These are phyloP conservation scores for Sciaenops ocellatus DNA, from an alignment of 2,797 vertebrate genomes.

Conservation along the genomic window DNA sequence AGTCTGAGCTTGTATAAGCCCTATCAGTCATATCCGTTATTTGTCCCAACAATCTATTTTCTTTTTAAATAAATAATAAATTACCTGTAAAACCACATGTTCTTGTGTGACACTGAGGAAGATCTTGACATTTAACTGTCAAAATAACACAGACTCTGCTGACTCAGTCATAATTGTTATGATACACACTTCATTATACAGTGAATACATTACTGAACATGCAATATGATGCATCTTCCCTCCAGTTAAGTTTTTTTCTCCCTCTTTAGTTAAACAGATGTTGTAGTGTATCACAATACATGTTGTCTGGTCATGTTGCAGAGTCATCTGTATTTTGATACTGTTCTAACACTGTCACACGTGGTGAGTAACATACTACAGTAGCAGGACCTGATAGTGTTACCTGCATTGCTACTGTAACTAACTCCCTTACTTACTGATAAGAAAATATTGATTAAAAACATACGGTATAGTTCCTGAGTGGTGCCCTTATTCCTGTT, in stretches of 20 bases:
- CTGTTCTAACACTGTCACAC: slow-evolving; percentile 21
- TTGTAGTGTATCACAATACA: background rate
- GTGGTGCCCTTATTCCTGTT: background rate
- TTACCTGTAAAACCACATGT: background rate
- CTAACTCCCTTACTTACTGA: no score
- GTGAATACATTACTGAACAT: no score
- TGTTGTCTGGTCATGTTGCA: slow-evolving; percentile 37
- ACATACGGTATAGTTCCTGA: background rate
- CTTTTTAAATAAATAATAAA: background rate
- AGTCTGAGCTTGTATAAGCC: background rate
- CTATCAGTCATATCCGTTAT: no score
- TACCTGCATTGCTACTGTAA: background rate
- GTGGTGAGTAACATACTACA: slow-evolving; percentile 10
- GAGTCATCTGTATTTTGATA: slow-evolving; percentile 33
- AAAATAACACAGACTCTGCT: background rate
- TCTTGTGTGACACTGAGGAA: background rate
- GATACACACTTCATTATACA: background rate
- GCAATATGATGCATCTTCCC: background rate
- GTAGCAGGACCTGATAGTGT: slow-evolving; percentile 12
- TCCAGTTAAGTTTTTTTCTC: background rate
- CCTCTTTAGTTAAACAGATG: slow-evolving; percentile 19
- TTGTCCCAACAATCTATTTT: background rate
- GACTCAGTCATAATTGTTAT: background rate
- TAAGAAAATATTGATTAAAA: background rate
- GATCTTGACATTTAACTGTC: background rate